phyloP scores from a whole-genome alignment of 2,797 vertebrate genomes.

The Heliangelus exortis region DNA sequence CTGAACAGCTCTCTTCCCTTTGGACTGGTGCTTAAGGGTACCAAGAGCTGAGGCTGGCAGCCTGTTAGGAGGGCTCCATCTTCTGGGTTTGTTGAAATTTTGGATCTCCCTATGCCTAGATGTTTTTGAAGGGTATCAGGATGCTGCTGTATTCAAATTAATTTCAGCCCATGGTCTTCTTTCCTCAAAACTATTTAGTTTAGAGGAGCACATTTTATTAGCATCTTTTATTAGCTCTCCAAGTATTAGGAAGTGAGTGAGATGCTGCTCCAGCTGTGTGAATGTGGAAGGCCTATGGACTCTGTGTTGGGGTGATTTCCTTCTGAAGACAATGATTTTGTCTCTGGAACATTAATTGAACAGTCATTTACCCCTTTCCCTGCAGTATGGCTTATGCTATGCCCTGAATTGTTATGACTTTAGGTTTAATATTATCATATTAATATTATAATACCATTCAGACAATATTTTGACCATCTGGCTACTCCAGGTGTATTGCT shows the following conservation, averaged over 20 bases:
- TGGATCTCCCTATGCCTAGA: neutral
- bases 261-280: neutral
- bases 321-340: neutral
- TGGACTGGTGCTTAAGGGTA: neutral
- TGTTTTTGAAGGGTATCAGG: neutral
- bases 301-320: neutral
- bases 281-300: neutral
- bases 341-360: neutral
- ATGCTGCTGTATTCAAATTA: neutral
- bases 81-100: neutral
- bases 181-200: neutral
- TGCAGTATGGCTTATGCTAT: neutral
- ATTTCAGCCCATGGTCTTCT: too few species aligned
- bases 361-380: neutral
- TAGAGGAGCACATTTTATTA: neutral
- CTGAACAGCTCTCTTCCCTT: neutral
- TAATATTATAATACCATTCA: neutral
- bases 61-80: neutral
- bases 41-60: neutral
- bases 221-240: neutral
- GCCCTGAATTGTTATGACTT: neutral
- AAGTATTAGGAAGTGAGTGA: neutral
- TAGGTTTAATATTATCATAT: neutral
- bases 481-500: neutral
- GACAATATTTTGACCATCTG: neutral